Percentiles rank a stretch among this genome's conserved stretches.
These are phyloP conservation scores for Chelonia mydas DNA, from an alignment of 2,797 vertebrate genomes.

Conservation along the genomic window DNA sequence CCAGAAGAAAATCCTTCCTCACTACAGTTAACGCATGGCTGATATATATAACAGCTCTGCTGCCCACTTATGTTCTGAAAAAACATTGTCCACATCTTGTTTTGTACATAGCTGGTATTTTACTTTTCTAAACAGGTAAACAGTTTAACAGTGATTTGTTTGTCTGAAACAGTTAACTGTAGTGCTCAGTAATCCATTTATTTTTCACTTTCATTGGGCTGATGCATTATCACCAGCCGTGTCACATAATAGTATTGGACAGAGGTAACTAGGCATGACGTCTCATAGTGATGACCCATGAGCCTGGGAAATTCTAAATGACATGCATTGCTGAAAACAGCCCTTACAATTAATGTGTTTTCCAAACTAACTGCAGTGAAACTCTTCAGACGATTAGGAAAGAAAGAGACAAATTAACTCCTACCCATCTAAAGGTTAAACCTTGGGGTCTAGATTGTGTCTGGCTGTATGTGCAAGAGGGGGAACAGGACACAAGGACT, in stretches of 20 bases:
- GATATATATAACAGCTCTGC: background rate
- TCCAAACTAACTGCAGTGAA: constrained; percentile 27
- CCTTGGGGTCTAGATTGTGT: background rate
- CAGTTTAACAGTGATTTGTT: constrained; percentile 25
- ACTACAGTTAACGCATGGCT: constrained; percentile 5
- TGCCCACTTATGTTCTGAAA: background rate
- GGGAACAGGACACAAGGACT: background rate
- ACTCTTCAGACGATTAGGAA: background rate
- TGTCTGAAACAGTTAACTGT: background rate
- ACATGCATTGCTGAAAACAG: constrained; percentile 29
- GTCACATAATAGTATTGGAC: background rate
- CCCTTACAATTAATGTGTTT: constrained; percentile 35
- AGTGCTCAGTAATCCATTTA: constrained; percentile 1
- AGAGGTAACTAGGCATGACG: constrained; percentile 47
- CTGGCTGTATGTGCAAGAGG: background rate
- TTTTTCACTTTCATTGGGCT: background rate
- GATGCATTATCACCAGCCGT: constrained; percentile 13
- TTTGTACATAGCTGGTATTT: constrained; percentile 11
- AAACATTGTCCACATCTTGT: background rate
- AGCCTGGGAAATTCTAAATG: constrained; percentile 49
- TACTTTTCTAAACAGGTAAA: background rate
- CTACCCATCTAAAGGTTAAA: background rate
- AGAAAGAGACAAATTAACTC: background rate
- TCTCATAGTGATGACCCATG: constrained; percentile 22
- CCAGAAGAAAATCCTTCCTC: background rate